phyloP scores from a whole-genome alignment of 2,888 invertebrate genomes.

The Agrochola lychnidis region DNA sequence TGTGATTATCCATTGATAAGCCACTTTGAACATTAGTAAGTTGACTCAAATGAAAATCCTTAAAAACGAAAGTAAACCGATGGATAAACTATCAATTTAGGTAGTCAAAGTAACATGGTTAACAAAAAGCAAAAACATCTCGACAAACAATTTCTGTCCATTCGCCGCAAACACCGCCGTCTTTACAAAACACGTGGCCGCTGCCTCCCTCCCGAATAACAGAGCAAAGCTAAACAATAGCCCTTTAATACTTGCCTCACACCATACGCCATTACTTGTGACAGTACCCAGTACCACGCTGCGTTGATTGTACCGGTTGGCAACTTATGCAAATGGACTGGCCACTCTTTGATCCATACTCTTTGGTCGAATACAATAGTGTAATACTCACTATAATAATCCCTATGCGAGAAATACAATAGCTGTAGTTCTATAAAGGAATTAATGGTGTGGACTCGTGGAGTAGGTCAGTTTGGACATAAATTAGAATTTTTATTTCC shows the following conservation, averaged over 20 bases:
- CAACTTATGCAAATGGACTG: constrained; percentile 58
- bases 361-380: constrained; percentile 53
- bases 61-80: not conserved
- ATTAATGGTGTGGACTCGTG: constrained; percentile 55
- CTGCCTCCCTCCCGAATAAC: constrained; percentile 54
- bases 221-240: constrained; percentile 66
- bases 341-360: constrained; percentile 51
- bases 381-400: constrained; percentile 52
- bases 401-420: constrained; percentile 53
- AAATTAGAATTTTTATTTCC: constrained; percentile 61
- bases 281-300: constrained; percentile 43
- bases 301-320: constrained; percentile 50
- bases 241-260: constrained; percentile 63
- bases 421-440: constrained; percentile 41
- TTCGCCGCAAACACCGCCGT: constrained; percentile 39
- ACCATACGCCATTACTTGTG: constrained; percentile 55
- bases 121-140: not conserved
- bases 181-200: constrained; percentile 68
- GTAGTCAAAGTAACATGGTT: not conserved
- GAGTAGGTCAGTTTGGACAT: constrained; percentile 57
- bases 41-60: too few species aligned
- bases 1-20: not conserved
- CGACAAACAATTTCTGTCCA: not conserved
- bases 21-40: not conserved
- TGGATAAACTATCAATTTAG: not conserved